Evolutionary conservation across 2,113 vertebrate species (phyloP).

Genomic region (Lutjanus erythropterus): DNA sequence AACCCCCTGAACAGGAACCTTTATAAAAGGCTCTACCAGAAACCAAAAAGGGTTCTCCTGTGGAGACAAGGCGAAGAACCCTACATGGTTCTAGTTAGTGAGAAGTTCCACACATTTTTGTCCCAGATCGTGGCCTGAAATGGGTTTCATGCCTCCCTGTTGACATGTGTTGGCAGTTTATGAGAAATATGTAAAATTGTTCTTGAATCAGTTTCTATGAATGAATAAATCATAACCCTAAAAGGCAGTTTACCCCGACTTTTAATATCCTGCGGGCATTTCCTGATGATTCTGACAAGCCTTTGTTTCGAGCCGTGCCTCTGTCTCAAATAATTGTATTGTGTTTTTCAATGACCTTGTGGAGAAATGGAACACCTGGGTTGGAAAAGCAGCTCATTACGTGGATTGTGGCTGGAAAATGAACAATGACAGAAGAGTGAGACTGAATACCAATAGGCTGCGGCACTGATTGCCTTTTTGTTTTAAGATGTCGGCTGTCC

Average conservation of each 20-base stretch:
- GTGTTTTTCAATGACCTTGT: slow-evolving; percentile 78
- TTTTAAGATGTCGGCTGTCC: slow-evolving; percentile 65
- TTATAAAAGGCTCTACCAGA: too few relatives aligned
- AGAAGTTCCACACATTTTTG: background rate
- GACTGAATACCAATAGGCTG: slow-evolving; percentile 73
- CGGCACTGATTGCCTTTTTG: slow-evolving; percentile 72
- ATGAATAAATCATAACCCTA: slow-evolving; percentile 69
- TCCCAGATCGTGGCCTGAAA: slow-evolving; percentile 1
- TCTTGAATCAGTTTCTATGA: slow-evolving; percentile 47
- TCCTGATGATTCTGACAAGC: slow-evolving; percentile 66
- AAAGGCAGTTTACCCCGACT: slow-evolving; percentile 55
- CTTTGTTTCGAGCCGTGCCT: slow-evolving; percentile 63
- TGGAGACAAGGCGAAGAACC: too few relatives aligned
- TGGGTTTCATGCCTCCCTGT: slow-evolving; percentile 9
- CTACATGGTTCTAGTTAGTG: too few relatives aligned
- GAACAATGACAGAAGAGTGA: slow-evolving; percentile 74
- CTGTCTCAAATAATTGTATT: slow-evolving; percentile 68
- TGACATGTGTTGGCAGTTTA: slow-evolving; percentile 34
- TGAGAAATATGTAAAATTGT: slow-evolving; percentile 42
- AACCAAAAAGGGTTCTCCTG: too few relatives aligned
- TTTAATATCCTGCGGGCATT: slow-evolving; percentile 66
- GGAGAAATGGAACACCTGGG: slow-evolving; percentile 74
- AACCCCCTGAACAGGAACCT: too few relatives aligned
- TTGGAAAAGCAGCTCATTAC: slow-evolving; percentile 77
- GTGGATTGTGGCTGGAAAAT: slow-evolving; percentile 72